Percentiles rank a stretch among this genome's conserved stretches.
Evolutionary conservation across 2,113 vertebrate genomes (phyloP).

Genomic region (Pandion haliaetus): DNA sequence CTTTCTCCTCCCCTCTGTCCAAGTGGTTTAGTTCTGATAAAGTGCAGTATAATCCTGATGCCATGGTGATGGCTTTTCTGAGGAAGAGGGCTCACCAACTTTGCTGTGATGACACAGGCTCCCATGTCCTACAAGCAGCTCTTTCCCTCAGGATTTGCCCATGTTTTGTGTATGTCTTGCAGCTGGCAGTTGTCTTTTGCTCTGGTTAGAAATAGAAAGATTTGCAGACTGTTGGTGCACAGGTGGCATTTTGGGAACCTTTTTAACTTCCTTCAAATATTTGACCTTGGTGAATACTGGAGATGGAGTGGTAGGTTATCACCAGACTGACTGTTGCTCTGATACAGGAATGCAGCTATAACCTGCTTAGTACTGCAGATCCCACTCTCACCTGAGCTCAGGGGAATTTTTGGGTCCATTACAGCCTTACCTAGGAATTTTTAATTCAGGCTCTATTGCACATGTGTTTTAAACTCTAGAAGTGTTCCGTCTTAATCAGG

Average conservation of each 20-base stretch:
- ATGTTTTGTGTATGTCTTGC: neutral
- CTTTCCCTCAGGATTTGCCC: neutral
- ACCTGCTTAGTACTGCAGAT: neutral
- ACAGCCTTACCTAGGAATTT: neutral
- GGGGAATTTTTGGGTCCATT: neutral
- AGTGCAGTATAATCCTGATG: neutral
- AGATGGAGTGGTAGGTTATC: neutral
- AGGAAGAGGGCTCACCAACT: neutral
- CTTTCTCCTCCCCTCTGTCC: neutral
- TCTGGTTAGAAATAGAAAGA: neutral
- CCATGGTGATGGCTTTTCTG: neutral
- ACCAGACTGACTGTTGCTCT: neutral
- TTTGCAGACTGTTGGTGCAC: neutral
- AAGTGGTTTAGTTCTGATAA: neutral
- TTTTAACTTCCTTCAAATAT: neutral
- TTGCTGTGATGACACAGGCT: neutral
- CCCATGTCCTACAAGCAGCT: neutral
- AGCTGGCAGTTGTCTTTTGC: neutral
- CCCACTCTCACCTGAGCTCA: neutral
- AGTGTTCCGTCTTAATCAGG: neutral
- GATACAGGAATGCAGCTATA: fast-evolving
- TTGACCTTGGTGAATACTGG: neutral
- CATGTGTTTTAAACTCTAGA: neutral
- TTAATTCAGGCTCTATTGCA: neutral
- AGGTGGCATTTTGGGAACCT: neutral